A percentile compares a stretch with the other conserved stretches of the same genome.
phyloP scores from a whole-genome alignment of 2,113 vertebrate species.

The Dipodomys spectabilis region DNA sequence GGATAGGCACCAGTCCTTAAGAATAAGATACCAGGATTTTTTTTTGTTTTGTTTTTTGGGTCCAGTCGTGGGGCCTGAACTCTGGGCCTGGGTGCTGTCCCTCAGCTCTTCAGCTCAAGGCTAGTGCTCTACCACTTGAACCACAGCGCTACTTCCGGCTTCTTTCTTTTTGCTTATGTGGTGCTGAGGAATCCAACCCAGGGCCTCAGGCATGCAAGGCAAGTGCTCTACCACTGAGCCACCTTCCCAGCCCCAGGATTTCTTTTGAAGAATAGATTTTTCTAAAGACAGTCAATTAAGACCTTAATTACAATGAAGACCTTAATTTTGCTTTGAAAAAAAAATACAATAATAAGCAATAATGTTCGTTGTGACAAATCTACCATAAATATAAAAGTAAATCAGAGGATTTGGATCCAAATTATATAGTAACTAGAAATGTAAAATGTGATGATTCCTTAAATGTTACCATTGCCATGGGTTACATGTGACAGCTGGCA shows the following conservation, averaged over 20 bases:
- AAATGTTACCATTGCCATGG: slow-evolving; percentile 57
- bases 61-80: no score
- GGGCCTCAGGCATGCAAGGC: no score
- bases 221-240: no score
- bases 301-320: background rate
- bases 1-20: background rate
- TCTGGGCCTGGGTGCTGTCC: no score
- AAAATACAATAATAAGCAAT: background rate
- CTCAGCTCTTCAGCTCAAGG: no score
- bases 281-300: slow-evolving; percentile 22
- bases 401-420: slow-evolving; percentile 19
- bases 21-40: background rate
- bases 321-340: slow-evolving; percentile 62
- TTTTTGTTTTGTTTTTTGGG: background rate
- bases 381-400: slow-evolving; percentile 29
- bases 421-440: slow-evolving; percentile 49
- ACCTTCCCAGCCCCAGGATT: no score
- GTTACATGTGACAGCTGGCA: slow-evolving; percentile 38
- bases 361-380: slow-evolving; percentile 39
- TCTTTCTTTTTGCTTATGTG: no score
- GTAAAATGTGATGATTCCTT: slow-evolving; percentile 48
- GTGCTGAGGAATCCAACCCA: no score
- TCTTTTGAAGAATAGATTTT: slow-evolving; percentile 36
- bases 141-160: no score
- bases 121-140: no score